A percentile compares a stretch with the other conserved stretches of the same genome.
phyloP scores from a whole-genome alignment of 2,113 vertebrate genomes.

The Sisor rabdophorus region DNA sequence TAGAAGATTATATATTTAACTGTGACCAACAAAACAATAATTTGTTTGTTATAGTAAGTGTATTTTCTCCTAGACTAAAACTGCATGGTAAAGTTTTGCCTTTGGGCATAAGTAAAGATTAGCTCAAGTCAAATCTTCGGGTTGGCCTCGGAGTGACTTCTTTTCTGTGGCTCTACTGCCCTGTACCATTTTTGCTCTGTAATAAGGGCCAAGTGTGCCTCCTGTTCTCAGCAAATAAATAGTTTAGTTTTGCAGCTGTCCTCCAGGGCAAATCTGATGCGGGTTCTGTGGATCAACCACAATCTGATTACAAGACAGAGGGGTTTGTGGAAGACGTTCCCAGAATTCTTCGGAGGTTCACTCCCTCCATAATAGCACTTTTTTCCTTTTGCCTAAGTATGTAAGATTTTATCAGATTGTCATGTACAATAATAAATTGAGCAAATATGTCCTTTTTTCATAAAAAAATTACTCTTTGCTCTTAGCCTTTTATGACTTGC shows the following conservation, averaged over 20 bases:
- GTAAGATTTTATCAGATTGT: slow-evolving; percentile 47
- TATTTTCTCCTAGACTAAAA: not conserved
- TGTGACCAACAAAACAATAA: not conserved
- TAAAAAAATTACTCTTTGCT: not conserved
- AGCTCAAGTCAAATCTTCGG: slow-evolving; percentile 27
- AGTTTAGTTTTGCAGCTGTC: slow-evolving; percentile 48
- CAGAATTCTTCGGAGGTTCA: slow-evolving; percentile 53
- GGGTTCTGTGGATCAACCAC: slow-evolving; percentile 56
- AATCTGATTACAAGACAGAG: slow-evolving; percentile 58
- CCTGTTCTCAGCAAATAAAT: slow-evolving; percentile 57
- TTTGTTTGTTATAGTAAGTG: not conserved
- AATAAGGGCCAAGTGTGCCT: slow-evolving; percentile 50
- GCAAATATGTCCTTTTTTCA: not conserved
- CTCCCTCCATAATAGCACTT: slow-evolving; percentile 51
- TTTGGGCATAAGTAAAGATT: slow-evolving; percentile 28
- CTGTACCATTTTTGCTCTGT: slow-evolving; percentile 43
- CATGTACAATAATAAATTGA: not conserved
- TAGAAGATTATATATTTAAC: not conserved
- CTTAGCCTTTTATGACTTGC: not conserved
- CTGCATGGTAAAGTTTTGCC: slow-evolving; percentile 7
- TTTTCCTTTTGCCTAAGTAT: slow-evolving; percentile 46
- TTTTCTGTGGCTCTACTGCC: slow-evolving; percentile 34
- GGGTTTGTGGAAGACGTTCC: slow-evolving; percentile 52
- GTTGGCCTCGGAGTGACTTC: slow-evolving; percentile 51
- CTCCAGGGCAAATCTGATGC: slow-evolving; percentile 50